Evolutionary conservation across 2,888 invertebrate species (phyloP), one percentile per base, ranked within the genome.

Genomic region (Rhamnusium bicolor): DNA sequence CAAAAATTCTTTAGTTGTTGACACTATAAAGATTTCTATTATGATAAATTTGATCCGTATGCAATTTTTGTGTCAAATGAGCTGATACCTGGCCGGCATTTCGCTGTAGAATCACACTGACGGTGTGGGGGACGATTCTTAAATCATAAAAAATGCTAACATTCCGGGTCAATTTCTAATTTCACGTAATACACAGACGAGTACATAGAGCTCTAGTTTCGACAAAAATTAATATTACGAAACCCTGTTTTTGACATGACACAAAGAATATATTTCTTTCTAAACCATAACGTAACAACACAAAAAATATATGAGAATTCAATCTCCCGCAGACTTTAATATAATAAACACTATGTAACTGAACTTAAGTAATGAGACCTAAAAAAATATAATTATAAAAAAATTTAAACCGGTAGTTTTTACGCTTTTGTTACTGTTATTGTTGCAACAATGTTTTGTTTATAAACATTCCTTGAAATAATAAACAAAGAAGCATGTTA

Each of bases 401-500:
- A 65, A 27, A 40, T 24, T 16, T 12, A 14, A 21, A 47, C 40
- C 47, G 63, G 47, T 27, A 53, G 65, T 65, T 65, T 62, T 65
- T 53, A 24, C 29, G 53, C 53, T 27, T 51, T 53, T 65, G 32
- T 27, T 29, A 29, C 16, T 21, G 32, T 32, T 40, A 53, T 65
- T 65, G 65, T 65, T 65, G 27, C 65, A 19, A 53, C 65, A 32
- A 18, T 40, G 65, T 65, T 53, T 65, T 65, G 65, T 65, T 65
- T 65, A 53, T 65, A 65, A 65, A 65, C 65, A 65, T 65, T 65
- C 65, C 65, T 65, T 65, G 51, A 65, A 16, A 65, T 65, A 16
- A 65, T 53, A 65, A 65, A 65, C 65, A 65, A 65, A 65, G 65
- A 65, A 53, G 65, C 65, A 65, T 65, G 65, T 53, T 65, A 53